Base-by-base conservation (phyloP, 1,140 invertebrate species). In the Procambarus clarkii region DNA sequence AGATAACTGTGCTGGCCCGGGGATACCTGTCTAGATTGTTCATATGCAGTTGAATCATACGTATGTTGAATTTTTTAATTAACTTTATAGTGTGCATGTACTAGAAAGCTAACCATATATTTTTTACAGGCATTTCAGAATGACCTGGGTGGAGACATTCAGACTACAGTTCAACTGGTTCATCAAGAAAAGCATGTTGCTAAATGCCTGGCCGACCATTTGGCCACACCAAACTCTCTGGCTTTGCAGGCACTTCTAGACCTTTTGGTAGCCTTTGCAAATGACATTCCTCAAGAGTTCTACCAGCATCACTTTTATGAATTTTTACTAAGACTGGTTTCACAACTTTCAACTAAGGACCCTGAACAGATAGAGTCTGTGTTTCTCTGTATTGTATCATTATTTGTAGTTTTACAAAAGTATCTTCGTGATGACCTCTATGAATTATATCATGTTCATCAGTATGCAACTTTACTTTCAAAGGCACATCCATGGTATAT, bases 221-320 rank as follows among this genome's bases (percentile, higher is more conserved):
- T 91, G n/a, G 58, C 48, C 3, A 44, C 21, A 9, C 71, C 58
- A 13, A 76, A 69, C 11, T 58, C 82, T 34, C 15, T 77, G 21
- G 89, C 89, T 15, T 69, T 91, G 21, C 89, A 91, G 45, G 45
- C 89, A 60, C 45, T 91, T 15, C 58, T 85, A 71, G 76, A 91
- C 58, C 34, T 91, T 13, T 58, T 86, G 34, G 89, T 91, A 64
- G 89, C 89, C 81, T 86, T 91, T 79, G 89, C 89, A n/a, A 91
- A 80, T 44, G 89, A 91, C 76, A 71, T 91, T 4, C 89, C 89
- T 13, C 82, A 86, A 13, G 89, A 91, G 60, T 91, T 91, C 46
- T 91, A 91, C 76, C 50, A 85, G 7, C 13, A 45, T 0, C 89
- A 91, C 50, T 91, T n/a, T 46, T 91, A 91, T 50, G 24, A 71